Conservation (phyloP, 30 jellyfish, hydroid and myxozoan species). For the Hydractinia symbiolongicarpus region DNA sequence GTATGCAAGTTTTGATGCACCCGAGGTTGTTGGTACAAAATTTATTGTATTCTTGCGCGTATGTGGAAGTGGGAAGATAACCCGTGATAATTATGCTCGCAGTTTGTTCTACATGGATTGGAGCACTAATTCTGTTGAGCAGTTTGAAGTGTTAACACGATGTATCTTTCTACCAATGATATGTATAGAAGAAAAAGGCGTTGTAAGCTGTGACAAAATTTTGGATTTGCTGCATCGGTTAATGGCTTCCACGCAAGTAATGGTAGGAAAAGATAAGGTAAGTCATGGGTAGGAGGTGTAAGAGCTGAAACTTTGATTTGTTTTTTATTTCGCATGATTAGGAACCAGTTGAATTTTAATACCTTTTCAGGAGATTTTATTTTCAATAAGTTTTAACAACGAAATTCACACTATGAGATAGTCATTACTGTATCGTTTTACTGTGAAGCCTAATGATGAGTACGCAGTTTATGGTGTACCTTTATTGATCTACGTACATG, state of each 20-base stretch:
- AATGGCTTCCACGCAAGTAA: conserved; percentile 39
- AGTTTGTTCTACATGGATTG: conserved; percentile 50
- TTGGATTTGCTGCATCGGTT: conserved; percentile 69
- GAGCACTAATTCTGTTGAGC: conserved; percentile 31
- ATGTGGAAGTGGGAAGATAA: conserved; percentile 58
- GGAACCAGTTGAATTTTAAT: too few species aligned
- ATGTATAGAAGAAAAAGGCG: conserved; percentile 71
- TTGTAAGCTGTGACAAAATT: conserved; percentile 56
- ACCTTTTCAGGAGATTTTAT: too few species aligned
- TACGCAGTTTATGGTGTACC: too few species aligned
- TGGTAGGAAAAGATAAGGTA: conserved; percentile 51
- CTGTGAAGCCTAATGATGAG: too few species aligned
- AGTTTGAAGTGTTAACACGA: conserved; percentile 60
- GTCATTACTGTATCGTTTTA: too few species aligned
- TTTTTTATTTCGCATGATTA: not conserved
- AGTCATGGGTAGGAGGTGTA: not conserved
- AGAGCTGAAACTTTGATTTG: not conserved
- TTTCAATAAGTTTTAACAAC: too few species aligned
- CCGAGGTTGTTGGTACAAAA: conserved; percentile 31
- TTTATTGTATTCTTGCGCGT: conserved; percentile 46
- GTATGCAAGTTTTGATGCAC: conserved; percentile 55
- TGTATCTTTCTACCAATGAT: conserved; percentile 57
- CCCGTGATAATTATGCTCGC: conserved; percentile 47
- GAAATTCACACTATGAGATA: too few species aligned
- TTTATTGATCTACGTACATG: too few species aligned